phyloP scores from a whole-genome alignment of 2,888 invertebrate genomes.

The Dryomyza anilis region DNA sequence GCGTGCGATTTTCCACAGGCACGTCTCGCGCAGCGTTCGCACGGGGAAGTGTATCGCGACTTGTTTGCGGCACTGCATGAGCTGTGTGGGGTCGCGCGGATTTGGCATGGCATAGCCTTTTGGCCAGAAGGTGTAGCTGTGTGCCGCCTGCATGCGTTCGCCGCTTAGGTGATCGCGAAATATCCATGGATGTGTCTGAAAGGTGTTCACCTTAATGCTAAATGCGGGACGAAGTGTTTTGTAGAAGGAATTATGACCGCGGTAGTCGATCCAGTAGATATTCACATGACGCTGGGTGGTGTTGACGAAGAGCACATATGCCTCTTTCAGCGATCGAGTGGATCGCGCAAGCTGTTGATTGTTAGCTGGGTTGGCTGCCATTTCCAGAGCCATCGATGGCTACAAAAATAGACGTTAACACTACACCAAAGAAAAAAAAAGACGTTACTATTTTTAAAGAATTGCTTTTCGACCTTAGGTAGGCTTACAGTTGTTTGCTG shows the following conservation, averaged over 20 bases:
- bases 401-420: no score
- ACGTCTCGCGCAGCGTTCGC: constrained; percentile 48
- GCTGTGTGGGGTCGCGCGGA: constrained; percentile 40
- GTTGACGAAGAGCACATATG: constrained; percentile 70
- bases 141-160: constrained; percentile 68
- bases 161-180: constrained; percentile 74
- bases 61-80: constrained; percentile 42
- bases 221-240: constrained; percentile 64
- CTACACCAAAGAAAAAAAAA: no score
- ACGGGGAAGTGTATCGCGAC: constrained; percentile 54
- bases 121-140: constrained; percentile 63
- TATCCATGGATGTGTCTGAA: constrained; percentile 83
- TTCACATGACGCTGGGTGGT: constrained; percentile 63
- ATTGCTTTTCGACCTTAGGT: no score
- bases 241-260: constrained; percentile 69
- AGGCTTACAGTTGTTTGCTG: no score
- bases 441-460: no score
- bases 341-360: constrained; percentile 35
- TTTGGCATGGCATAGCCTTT: constrained; percentile 49
- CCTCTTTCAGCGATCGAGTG: constrained; percentile 47
- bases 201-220: constrained; percentile 69
- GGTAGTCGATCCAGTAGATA: constrained; percentile 76
- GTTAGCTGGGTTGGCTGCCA: constrained; percentile 2
- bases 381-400: constrained; percentile 14
- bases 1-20: constrained; percentile 46